These are phyloP conservation scores for Plestiodon gilberti DNA, from an alignment of 2,113 vertebrate species.

Conservation along the genomic window DNA sequence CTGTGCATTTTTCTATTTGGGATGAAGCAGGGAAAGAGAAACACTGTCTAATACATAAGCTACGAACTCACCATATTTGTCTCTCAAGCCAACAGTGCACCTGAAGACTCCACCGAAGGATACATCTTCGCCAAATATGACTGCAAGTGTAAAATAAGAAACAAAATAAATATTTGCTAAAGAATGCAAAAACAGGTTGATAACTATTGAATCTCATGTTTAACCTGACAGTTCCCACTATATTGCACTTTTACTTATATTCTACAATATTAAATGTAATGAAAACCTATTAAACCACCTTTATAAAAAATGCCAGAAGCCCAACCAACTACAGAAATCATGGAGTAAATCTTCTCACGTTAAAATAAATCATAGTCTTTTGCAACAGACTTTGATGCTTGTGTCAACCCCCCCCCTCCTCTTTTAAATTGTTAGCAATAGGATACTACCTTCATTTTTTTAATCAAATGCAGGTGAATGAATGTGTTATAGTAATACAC, in stretches of 20 bases:
- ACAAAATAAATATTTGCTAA: conserved; percentile 21
- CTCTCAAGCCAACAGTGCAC: conserved; percentile 95
- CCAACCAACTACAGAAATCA: neutral
- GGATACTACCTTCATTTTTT: neutral
- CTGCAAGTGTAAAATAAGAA: conserved; percentile 79
- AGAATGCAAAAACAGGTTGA: neutral
- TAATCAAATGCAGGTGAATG: neutral
- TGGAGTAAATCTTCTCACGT: neutral
- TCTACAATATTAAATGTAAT: neutral
- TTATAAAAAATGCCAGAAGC: neutral
- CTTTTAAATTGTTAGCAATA: neutral
- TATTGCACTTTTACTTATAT: neutral
- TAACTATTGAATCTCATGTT: neutral
- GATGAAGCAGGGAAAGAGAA: neutral
- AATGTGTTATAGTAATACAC: neutral
- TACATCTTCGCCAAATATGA: conserved; percentile 97
- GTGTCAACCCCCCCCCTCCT: too few relatives aligned
- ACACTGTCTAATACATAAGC: neutral
- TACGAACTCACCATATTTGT: conserved; percentile 92
- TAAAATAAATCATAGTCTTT: neutral
- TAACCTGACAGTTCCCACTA: neutral
- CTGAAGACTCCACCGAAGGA: conserved; percentile 98
- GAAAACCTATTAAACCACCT: neutral
- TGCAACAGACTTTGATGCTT: neutral
- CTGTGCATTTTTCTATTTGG: too few relatives aligned